Percentiles rank a stretch among this genome's conserved stretches.
phyloP scores from a whole-genome alignment of 1,140 invertebrate genomes.

The Sesamia nonagrioides region DNA sequence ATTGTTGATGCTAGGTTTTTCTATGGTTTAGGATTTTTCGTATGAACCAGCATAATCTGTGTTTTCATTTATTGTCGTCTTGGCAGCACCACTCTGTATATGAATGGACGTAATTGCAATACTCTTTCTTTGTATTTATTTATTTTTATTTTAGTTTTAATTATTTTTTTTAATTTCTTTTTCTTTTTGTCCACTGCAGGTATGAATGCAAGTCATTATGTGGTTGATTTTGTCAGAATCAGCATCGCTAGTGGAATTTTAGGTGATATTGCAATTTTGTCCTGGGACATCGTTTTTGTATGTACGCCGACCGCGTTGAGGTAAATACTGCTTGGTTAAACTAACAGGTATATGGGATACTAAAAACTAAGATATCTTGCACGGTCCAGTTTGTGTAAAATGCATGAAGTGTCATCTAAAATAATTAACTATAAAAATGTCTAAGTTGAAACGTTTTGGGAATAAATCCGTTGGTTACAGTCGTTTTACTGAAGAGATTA shows the following conservation, averaged over 20 bases:
- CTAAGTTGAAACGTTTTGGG: too few species aligned
- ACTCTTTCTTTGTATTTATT: slow-evolving; percentile 42
- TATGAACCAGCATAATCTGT: too few species aligned
- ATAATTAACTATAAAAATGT: too few species aligned
- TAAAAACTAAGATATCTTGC: too few species aligned
- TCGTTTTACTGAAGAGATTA: not conserved
- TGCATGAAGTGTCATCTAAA: too few species aligned
- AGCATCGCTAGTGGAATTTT: slow-evolving; percentile 61
- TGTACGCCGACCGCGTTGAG: slow-evolving; percentile 28
- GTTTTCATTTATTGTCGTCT: too few species aligned
- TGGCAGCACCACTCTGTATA: too few species aligned
- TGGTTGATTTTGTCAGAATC: slow-evolving; percentile 70
- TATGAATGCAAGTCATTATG: slow-evolving; percentile 84
- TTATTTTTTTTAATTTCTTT: slow-evolving; percentile 61
- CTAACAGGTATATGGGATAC: slow-evolving; percentile 12
- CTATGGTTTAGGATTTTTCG: too few species aligned
- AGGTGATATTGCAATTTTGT: slow-evolving; percentile 79
- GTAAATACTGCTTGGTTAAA: slow-evolving; percentile 44
- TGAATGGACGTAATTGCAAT: slow-evolving; percentile 73
- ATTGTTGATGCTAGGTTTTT: too few species aligned
- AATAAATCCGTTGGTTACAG: too few species aligned
- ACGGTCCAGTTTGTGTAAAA: too few species aligned
- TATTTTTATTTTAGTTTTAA: slow-evolving; percentile 54
- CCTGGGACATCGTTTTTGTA: slow-evolving; percentile 16
- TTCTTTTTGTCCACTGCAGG: slow-evolving; percentile 72